Evolutionary conservation across 2,888 invertebrate species (phyloP).

Genomic region (Nomada hirtipes): DNA sequence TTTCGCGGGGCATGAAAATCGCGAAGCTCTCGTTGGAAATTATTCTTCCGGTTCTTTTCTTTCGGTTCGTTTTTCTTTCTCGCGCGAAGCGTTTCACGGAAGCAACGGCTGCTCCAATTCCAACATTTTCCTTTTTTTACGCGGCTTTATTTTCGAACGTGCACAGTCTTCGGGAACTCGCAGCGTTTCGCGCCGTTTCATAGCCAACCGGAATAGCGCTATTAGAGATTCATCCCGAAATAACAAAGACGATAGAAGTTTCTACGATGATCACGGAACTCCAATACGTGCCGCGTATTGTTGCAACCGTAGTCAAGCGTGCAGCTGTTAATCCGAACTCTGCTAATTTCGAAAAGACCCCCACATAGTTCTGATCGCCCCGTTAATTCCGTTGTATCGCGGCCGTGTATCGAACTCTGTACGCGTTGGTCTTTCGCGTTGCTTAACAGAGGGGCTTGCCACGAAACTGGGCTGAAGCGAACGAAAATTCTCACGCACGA

Average conservation of each 20-base stretch:
- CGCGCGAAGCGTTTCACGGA: too few species aligned
- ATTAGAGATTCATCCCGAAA: not conserved
- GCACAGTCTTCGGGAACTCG: not conserved
- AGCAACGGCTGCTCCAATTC: too few species aligned
- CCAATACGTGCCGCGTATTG: not conserved
- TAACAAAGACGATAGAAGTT: constrained; percentile 9
- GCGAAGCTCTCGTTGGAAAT: not conserved
- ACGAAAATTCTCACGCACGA: constrained; percentile 48
- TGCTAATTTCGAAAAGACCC: constrained; percentile 41
- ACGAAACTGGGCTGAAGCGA: constrained; percentile 8
- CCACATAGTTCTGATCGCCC: constrained; percentile 23
- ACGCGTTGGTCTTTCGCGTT: constrained; percentile 38
- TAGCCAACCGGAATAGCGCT: not conserved
- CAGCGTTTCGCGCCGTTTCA: not conserved
- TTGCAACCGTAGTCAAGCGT: constrained; percentile 1
- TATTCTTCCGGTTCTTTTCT: not conserved
- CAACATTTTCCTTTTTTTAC: too few species aligned
- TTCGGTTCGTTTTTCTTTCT: too few species aligned
- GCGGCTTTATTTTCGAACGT: not conserved
- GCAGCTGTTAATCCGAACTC: constrained; percentile 12
- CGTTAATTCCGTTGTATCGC: constrained; percentile 43
- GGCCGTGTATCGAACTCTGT: constrained; percentile 30
- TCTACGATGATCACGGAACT: constrained; percentile 6
- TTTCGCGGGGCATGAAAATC: not conserved
- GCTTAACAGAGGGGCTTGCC: constrained; percentile 6